phyloP scores from a whole-genome alignment of 2,797 vertebrate species.

The Denticeps clupeoides region DNA sequence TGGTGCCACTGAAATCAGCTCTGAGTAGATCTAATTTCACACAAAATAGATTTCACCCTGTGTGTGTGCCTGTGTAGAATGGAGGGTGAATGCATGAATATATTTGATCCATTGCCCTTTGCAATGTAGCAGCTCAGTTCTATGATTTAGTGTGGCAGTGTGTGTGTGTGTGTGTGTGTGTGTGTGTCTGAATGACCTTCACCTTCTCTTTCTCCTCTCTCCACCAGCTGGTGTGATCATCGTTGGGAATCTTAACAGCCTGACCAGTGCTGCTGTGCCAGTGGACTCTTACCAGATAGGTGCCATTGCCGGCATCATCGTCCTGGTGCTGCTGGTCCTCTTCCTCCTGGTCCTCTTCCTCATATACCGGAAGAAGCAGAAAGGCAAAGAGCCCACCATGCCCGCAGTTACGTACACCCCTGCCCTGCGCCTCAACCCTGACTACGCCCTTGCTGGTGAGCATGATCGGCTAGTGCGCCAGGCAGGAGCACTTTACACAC shows the following conservation, averaged over 20 bases:
- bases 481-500: too few relatives aligned
- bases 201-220: neutral
- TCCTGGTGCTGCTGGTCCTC: constrained; percentile 80
- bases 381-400: constrained; percentile 80
- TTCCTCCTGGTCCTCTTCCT: constrained; percentile 82
- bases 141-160: neutral
- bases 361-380: constrained; percentile 85
- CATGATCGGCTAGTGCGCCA: neutral
- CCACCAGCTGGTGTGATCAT: constrained; percentile 72
- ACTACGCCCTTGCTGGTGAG: constrained; percentile 75
- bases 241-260: constrained; percentile 79
- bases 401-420: constrained; percentile 84
- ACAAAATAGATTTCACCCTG: too few relatives aligned
- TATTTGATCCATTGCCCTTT: too few relatives aligned
- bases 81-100: too few relatives aligned
- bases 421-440: constrained; percentile 70
- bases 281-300: constrained; percentile 88
- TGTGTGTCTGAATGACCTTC: neutral
- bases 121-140: too few relatives aligned
- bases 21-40: too few relatives aligned
- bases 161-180: neutral
- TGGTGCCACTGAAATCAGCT: too few relatives aligned
- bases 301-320: constrained; percentile 78
- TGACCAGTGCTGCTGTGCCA: constrained; percentile 79
- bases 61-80: too few relatives aligned